Evolutionary conservation across 2,113 vertebrate species (phyloP).

Genomic region (Caretta caretta): DNA sequence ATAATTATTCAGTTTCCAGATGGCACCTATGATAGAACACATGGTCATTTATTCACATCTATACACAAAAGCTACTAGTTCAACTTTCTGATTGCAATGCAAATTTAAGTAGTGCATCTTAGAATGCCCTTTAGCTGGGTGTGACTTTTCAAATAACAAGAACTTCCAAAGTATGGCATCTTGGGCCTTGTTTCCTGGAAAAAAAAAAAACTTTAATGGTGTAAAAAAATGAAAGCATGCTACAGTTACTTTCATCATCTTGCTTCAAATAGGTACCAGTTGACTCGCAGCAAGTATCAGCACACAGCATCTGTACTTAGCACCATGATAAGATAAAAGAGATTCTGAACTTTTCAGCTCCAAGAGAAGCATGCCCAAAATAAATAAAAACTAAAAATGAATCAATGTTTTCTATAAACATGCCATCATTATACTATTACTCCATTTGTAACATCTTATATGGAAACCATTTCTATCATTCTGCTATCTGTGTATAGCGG

Average conservation of each 20-base stretch:
- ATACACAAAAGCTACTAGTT: neutral
- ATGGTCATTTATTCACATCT: neutral
- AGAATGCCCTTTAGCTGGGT: neutral
- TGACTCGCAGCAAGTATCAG: neutral
- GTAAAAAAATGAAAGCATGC: neutral
- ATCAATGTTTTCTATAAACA: neutral
- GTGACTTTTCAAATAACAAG: neutral
- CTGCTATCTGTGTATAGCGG: neutral
- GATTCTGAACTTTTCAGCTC: neutral
- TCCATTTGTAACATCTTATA: accelerated
- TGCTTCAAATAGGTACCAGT: neutral
- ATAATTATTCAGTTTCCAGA: neutral
- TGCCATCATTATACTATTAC: neutral
- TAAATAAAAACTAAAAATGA: neutral
- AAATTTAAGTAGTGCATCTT: accelerated
- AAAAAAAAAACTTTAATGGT: neutral
- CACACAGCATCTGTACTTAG: accelerated
- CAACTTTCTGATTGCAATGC: neutral
- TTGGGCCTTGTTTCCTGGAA: neutral
- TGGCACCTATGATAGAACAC: neutral
- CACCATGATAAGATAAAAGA: neutral
- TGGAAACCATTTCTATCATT: neutral
- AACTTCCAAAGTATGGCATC: neutral
- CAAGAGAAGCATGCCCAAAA: neutral
- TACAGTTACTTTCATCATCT: neutral